Base-by-base conservation (phyloP, 2,113 vertebrate genomes). In the Antennarius striatus region DNA sequence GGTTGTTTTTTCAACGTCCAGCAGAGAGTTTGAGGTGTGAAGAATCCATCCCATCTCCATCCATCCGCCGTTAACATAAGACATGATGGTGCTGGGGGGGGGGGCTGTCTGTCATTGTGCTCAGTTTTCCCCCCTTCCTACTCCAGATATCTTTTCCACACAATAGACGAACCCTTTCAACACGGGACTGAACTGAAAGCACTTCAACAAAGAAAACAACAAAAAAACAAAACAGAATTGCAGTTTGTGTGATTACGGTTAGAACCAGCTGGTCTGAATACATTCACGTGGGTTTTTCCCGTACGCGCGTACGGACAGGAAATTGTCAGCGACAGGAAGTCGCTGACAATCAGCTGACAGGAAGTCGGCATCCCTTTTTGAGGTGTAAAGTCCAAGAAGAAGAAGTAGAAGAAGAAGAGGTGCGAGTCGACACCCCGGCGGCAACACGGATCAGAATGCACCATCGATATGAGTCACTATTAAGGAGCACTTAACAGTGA, bases 401-500 rank as follows among this genome's bases (percentile, higher is more conserved):
- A 22, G 22, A 22, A 22, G 22, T 1, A 22, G 22, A 22, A 22
- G 22, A 49, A 67, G 49, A 56, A 78, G 68, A 78, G 68, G 66
- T 70, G 63, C 67, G 63, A 62, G 75, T 82, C 76, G 65, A 46
- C 60, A 47, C 80, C 68, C 66, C 48, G 56, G 65, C 77, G 80
- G 80, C 75, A 77, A 83, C 81, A 76, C 71, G 3, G 68, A 60
- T 75, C 56, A 67, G 56, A 81, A 82, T 73, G 82, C 63, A 77
- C 68, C 75, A 65, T 79, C 85, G 84, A 85, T 85, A 86, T 88
- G 86, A 84, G 75, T 81, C 88, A 89, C 90, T 83, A 89, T 89
- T 88, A 89, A 91, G 88, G 86, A 89, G 86, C 90, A 88, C 87
- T 90, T 91, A 91, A 91, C 86, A 91, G 88, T 89, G 87, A 88